Base-by-base conservation (phyloP, 2,888 invertebrate genomes). In the Ischnus inquisitorius region DNA sequence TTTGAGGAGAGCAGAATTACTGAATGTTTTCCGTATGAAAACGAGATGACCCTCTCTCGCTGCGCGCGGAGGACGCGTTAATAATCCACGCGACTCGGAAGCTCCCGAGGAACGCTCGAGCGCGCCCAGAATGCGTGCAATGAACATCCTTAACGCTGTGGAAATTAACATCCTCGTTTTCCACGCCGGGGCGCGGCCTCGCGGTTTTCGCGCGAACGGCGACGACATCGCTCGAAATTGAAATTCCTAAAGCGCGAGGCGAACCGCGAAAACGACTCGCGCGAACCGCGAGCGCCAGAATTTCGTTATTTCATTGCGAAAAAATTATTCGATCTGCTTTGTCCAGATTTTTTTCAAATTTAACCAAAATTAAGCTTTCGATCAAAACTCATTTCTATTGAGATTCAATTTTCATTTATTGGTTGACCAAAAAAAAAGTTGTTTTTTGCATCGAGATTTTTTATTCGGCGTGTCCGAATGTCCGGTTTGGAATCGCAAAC, bases 101-200 rank as follows among this genome's bases (percentile, higher is more conserved):
- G 62, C 48, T 6, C 48, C 34, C 14, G 16, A 64, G 12, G 68
- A 62, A 74, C n/a, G 51, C 62, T 43, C n/a, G 51, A 43, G 62
- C 41, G n/a, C 43, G 74, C 64, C n/a, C 69, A 75, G 75, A 75
- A 83, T 75, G 79, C 34, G 39, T 2, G 41, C 43, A 64, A 65
- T 65, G 34, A 28, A 64, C 51, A 48, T n/a, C 22, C 54, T 41
- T n/a, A 3, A n/a, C 10, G 14, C 28, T 34, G 16, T 65, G 16
- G 51, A 48, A 79, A 79, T 79, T 79, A 83, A 79, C 75, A 71
- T 79, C 62, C 72, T 39, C 51, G 19, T 54, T 51, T 68, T 22
- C 41, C 68, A 19, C 64, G 3, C 22, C 34, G 34, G 8, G 34
- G 25, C 14, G 65, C 77, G 28, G 72, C 51, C 64, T 46, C 46